A percentile compares a stretch with the other conserved stretches of the same genome.
phyloP scores from a whole-genome alignment of 2,888 invertebrate species.

The Malachius bipustulatus region DNA sequence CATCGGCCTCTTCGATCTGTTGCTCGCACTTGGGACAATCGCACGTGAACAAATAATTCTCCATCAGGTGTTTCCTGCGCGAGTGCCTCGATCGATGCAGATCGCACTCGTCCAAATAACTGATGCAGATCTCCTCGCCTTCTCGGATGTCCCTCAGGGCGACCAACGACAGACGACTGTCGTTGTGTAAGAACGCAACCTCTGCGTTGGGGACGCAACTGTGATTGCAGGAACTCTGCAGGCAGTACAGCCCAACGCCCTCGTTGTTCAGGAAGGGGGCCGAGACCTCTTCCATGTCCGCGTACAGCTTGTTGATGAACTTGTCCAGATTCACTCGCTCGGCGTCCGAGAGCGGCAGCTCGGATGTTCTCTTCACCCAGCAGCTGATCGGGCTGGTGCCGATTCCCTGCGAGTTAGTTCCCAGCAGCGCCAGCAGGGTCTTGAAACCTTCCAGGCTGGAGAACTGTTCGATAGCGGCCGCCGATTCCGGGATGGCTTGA shows the following conservation, averaged over 20 bases:
- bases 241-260: constrained; percentile 74
- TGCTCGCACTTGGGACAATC: constrained; percentile 65
- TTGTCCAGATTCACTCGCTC: constrained; percentile 54
- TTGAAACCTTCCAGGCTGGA: constrained; percentile 77
- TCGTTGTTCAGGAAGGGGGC: constrained; percentile 83
- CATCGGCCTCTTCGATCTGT: constrained; percentile 64
- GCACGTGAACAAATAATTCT: constrained; percentile 74
- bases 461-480: constrained; percentile 50
- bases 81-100: constrained; percentile 73
- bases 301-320: constrained; percentile 72
- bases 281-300: constrained; percentile 63
- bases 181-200: constrained; percentile 71
- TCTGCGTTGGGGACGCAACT: constrained; percentile 85
- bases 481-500: constrained; percentile 51
- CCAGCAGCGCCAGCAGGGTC: constrained; percentile 47
- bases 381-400: constrained; percentile 80
- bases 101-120: constrained; percentile 80
- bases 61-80: constrained; percentile 66
- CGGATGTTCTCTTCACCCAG: constrained; percentile 72
- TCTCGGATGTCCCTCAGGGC: constrained; percentile 59
- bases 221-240: constrained; percentile 89
- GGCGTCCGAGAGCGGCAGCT: constrained; percentile 51
- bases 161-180: constrained; percentile 60
- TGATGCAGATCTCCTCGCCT: constrained; percentile 82
- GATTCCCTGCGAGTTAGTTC: constrained; percentile 92